Conservation (phyloP, 2,113 vertebrate genomes). For the Tauraco erythrolophus region DNA sequence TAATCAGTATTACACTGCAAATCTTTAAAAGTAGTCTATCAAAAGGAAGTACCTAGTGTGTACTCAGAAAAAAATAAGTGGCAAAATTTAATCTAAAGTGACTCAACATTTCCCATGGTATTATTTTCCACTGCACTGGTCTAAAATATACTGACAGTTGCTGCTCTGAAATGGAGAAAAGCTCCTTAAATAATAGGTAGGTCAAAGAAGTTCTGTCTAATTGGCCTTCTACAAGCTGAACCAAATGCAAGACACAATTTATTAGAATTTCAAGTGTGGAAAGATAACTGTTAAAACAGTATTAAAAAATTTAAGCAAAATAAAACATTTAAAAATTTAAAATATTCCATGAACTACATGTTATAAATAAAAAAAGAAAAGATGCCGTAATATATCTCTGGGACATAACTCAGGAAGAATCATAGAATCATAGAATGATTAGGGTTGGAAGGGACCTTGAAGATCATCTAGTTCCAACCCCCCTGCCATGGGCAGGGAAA, state of each 20-base stretch:
- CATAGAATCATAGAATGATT: too few relatives aligned
- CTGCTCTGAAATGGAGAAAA: background rate
- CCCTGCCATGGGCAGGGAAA: too few relatives aligned
- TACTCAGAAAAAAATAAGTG: background rate
- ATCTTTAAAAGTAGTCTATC: background rate
- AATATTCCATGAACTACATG: background rate
- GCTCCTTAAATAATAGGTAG: constrained; percentile 39
- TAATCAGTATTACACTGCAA: background rate
- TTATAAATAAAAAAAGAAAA: background rate
- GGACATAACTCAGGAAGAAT: too few relatives aligned
- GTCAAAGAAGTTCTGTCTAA: constrained; percentile 42
- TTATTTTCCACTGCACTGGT: constrained; percentile 51
- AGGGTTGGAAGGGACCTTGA: too few relatives aligned
- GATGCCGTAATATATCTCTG: background rate
- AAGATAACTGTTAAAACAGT: background rate
- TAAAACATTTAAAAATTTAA: background rate
- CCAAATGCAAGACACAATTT: constrained; percentile 23
- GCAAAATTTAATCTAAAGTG: constrained; percentile 44
- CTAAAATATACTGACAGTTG: constrained; percentile 43
- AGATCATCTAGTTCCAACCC: too few relatives aligned
- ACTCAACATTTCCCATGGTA: constrained; percentile 44
- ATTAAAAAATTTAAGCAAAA: background rate
- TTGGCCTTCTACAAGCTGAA: background rate
- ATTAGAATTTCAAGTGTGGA: background rate
- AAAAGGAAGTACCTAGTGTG: background rate